Evolutionary conservation across 2,797 vertebrate species (phyloP).

Genomic region (Leptatherina wallacei): DNA sequence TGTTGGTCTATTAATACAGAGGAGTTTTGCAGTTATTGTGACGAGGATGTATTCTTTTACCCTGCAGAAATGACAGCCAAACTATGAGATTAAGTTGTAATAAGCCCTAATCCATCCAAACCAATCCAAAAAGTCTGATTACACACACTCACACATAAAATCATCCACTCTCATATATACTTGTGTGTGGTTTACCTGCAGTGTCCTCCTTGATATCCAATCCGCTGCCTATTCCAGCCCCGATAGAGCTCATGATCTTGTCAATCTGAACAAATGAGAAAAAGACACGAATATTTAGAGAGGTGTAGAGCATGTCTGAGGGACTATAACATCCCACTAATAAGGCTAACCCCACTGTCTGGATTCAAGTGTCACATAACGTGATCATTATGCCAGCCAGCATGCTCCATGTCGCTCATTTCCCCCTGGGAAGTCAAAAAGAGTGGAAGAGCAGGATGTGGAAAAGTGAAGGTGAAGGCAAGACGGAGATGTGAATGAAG

Average conservation of each 20-base stretch:
- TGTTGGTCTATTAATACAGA: too few relatives aligned
- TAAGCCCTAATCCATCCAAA: not conserved
- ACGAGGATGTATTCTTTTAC: not conserved
- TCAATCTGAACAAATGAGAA: constrained; percentile 86
- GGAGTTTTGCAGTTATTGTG: not conserved
- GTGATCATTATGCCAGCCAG: constrained; percentile 56
- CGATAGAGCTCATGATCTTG: constrained; percentile 98
- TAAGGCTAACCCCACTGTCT: constrained; percentile 62
- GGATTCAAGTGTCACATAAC: constrained; percentile 60
- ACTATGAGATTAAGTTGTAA: not conserved
- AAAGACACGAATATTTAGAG: constrained; percentile 30
- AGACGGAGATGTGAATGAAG: constrained; percentile 7
- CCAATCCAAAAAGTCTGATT: not conserved
- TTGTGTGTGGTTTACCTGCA: constrained; percentile 82
- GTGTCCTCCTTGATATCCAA: constrained; percentile 84
- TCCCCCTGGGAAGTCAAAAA: constrained; percentile 39
- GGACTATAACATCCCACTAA: constrained; percentile 54
- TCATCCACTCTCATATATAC: not conserved
- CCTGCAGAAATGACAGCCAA: not conserved
- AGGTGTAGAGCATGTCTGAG: constrained; percentile 28
- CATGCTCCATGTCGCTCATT: constrained; percentile 47
- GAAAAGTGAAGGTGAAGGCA: constrained; percentile 35
- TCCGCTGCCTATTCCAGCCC: constrained; percentile 91
- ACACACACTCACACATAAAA: not conserved
- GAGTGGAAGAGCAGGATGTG: constrained; percentile 5